phyloP scores from a whole-genome alignment of 2,113 vertebrate species.

The Isichthys henryi region DNA sequence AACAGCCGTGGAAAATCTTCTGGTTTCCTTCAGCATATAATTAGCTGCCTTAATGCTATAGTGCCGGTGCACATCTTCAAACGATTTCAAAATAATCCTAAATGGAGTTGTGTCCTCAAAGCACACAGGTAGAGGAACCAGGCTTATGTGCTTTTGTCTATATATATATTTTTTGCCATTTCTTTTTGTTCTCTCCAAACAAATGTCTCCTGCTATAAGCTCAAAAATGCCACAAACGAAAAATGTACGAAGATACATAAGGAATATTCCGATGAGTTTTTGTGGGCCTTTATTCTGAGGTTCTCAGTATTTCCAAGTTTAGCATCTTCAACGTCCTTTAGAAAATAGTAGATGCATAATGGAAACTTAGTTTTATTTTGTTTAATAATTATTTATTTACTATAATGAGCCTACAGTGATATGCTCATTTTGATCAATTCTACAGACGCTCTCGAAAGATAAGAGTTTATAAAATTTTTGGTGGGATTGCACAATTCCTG shows the following conservation, averaged over 20 bases:
- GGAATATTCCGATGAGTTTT: not conserved
- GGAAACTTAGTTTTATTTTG: not conserved
- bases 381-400: not conserved
- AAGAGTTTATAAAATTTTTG: not conserved
- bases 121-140: conserved; percentile 49
- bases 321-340: not conserved
- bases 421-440: not conserved
- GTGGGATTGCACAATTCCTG: not conserved
- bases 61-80: conserved; percentile 44
- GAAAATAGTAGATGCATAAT: not conserved
- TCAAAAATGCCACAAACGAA: not conserved
- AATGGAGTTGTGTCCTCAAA: conserved; percentile 44
- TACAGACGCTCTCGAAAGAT: not conserved
- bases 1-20: conserved; percentile 77
- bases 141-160: conserved; percentile 35
- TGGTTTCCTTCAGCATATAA: conserved; percentile 79
- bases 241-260: not conserved
- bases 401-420: not conserved
- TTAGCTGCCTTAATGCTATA: conserved; percentile 70
- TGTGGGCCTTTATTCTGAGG: not conserved
- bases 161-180: conserved; percentile 35
- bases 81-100: conserved; percentile 25
- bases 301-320: not conserved
- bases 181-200: conserved; percentile 6
- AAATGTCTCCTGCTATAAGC: not conserved